These are phyloP conservation scores for Gadus chalcogrammus DNA, from an alignment of 2,113 vertebrate species.

Conservation along the genomic window DNA sequence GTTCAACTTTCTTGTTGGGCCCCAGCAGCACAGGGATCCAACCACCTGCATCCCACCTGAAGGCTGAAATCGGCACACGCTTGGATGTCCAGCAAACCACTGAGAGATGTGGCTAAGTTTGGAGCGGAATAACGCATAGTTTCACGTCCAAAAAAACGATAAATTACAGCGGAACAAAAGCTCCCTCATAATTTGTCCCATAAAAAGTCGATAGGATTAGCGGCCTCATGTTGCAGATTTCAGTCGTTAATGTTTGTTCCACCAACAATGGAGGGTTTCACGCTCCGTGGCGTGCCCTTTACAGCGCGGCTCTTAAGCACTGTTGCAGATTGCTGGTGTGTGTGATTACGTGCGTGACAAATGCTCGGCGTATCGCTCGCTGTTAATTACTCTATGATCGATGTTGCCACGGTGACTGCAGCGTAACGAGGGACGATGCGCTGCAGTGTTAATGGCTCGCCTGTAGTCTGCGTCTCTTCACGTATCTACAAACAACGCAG, in stretches of 20 bases:
- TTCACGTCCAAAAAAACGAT: neutral
- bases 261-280: neutral
- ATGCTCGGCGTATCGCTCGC: constrained; percentile 12
- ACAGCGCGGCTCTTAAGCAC: neutral
- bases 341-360: constrained; percentile 10
- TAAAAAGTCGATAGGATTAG: neutral
- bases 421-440: constrained; percentile 37
- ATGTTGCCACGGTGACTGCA: constrained; percentile 23
- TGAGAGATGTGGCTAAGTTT: no score
- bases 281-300: neutral
- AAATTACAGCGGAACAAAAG: neutral
- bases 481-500: constrained; percentile 28
- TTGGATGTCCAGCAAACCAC: no score
- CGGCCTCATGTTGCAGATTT: neutral
- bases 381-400: constrained; percentile 36
- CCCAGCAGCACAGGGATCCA: no score
- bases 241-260: neutral
- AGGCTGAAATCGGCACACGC: no score
- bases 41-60: no score
- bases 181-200: neutral
- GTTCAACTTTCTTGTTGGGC: no score
- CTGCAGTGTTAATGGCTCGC: constrained; percentile 31
- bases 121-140: no score
- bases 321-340: neutral
- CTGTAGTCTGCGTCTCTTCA: constrained; percentile 17